Conservation (phyloP, 92 coral and sea anemone genomes). For the Parazoanthus swiftii region DNA sequence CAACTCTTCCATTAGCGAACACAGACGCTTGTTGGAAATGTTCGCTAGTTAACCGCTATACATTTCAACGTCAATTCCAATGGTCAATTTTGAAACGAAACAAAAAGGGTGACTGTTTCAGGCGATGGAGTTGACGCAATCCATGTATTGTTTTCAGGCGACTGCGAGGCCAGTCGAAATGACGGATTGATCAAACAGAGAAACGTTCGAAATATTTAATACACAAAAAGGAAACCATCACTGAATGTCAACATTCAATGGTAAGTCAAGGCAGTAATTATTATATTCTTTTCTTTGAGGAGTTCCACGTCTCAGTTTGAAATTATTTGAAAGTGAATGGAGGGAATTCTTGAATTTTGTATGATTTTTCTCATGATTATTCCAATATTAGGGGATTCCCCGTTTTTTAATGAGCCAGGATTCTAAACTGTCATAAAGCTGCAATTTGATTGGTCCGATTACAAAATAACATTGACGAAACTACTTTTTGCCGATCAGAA, state of each 20-base stretch:
- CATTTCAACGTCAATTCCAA: background rate
- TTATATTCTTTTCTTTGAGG: background rate
- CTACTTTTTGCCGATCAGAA: background rate
- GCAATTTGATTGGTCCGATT: slow-evolving; percentile 8
- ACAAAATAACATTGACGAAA: background rate
- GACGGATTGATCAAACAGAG: background rate
- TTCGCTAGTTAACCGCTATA: no score
- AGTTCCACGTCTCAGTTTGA: background rate
- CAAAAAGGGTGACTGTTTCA: background rate
- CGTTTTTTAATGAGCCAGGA: background rate
- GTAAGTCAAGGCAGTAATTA: background rate
- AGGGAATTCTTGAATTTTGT: background rate
- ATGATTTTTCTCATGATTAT: no score
- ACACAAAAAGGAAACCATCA: background rate
- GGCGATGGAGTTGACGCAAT: background rate
- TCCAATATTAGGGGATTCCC: slow-evolving; percentile 8
- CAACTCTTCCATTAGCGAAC: background rate
- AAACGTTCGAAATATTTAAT: background rate
- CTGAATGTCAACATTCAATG: background rate
- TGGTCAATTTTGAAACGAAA: background rate
- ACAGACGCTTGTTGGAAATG: background rate
- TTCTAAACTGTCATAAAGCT: background rate
- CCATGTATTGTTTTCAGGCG: background rate
- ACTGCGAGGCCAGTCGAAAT: background rate
- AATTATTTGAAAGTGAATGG: background rate